Base-by-base conservation (phyloP, 2,797 vertebrate species). In the Hylomyscus alleni region DNA sequence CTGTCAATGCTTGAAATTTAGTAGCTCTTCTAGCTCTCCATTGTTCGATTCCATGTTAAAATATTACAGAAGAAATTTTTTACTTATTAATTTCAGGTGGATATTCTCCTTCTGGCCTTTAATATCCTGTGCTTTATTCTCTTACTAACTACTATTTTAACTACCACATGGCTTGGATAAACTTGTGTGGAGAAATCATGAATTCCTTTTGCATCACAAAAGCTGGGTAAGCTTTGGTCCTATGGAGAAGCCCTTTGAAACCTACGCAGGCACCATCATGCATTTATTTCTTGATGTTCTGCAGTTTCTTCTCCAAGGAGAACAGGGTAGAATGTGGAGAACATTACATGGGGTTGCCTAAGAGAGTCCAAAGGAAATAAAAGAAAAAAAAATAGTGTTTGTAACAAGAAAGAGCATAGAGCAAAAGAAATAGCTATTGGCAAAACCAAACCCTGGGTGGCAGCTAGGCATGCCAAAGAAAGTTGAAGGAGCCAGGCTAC, bases 251-350 rank as follows among this genome's bases (percentile, higher is more conserved):
- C 65, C 44, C 94, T 93, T 96, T 90, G 76, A 88, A 96, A 94
- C 75, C 77, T 13, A 94, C 93, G 92, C 76, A 95, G 96, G 92
- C 81, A 85, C 89, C 83, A 86, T 65, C 73, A 81, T 92, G 92
- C 90, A 78, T 93, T 97, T 94, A 93, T 97, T 97, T 85, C 72
- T 60, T 94, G 89, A 62, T 47, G 91, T 96, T 95, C 80, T 77
- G 10, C 87, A 86, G 78, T 88, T 95, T 95, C 95, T 88, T 24
- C 77, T 90, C 76, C 47, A 58, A 69, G 93, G 69, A 89, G 65
- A 75, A 95, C 87, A 97, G 86, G 22, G 54, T 95, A 44, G 75
- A 44, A 92, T 58, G 19, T 87, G 29, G 72, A 94, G 76, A 93
- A 95, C 44, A 84, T 93, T 86, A 82, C 73, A 80, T 50, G 77